These are phyloP conservation scores for Climacteris rufus DNA, from an alignment of 2,113 vertebrate species.

Conservation along the genomic window DNA sequence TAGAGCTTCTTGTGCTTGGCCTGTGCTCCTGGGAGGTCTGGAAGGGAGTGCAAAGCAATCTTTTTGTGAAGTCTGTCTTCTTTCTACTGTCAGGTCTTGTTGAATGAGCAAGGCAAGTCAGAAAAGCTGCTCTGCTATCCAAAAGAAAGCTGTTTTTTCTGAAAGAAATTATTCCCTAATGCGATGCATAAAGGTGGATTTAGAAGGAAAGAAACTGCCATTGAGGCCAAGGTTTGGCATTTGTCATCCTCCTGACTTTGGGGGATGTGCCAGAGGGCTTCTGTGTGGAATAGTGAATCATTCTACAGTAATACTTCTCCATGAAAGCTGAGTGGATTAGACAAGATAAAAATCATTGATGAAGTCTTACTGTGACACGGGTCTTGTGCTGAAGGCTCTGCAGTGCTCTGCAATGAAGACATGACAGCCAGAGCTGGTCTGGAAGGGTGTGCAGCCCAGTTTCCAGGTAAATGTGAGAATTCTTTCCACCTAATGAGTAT, in stretches of 20 bases:
- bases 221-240: background rate
- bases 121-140: background rate
- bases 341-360: background rate
- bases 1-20: background rate
- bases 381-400: background rate
- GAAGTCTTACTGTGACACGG: background rate
- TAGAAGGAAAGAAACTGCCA: background rate
- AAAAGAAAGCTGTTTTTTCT: background rate
- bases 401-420: background rate
- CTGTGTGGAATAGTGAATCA: background rate
- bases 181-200: background rate
- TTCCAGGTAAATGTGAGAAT: background rate
- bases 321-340: slow-evolving; percentile 20
- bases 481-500: background rate
- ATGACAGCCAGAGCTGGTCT: background rate
- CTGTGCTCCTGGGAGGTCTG: background rate
- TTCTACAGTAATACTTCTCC: background rate
- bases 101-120: background rate
- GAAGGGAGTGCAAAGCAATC: background rate
- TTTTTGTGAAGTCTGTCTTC: background rate
- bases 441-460: background rate
- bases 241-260: background rate
- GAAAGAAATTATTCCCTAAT: background rate
- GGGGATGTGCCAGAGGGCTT: background rate
- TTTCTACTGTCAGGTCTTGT: background rate